These are phyloP conservation scores for Ischnus inquisitorius DNA, from an alignment of 2,888 invertebrate species.

Conservation along the genomic window DNA sequence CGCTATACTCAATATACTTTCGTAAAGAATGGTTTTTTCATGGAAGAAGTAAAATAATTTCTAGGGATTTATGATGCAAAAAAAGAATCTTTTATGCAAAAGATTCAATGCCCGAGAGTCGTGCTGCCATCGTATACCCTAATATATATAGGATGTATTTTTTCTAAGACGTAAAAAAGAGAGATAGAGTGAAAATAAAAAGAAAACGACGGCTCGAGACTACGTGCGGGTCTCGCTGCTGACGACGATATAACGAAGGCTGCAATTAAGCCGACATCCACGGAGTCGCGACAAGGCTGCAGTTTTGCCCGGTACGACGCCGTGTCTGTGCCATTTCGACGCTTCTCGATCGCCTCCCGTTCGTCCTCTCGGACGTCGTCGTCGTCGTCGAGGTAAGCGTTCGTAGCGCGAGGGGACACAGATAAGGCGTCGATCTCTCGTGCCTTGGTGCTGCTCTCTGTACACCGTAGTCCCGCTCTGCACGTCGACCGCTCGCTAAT, in stretches of 20 bases:
- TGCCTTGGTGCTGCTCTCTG: constrained; percentile 6
- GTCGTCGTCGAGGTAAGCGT: constrained; percentile 50
- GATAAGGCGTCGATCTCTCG: constrained; percentile 64
- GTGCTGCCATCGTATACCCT: background rate
- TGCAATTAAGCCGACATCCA: constrained; percentile 66
- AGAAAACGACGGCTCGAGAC: background rate
- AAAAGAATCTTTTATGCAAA: background rate
- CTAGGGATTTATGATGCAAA: no score
- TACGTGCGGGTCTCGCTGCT: constrained; percentile 39
- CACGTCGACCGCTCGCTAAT: constrained; percentile 67
- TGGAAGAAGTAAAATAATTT: no score
- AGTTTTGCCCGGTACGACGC: constrained; percentile 45
- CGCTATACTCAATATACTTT: no score
- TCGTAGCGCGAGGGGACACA: constrained; percentile 57
- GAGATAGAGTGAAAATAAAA: constrained; percentile 2
- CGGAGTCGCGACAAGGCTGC: constrained; percentile 55
- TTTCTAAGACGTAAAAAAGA: constrained; percentile 26
- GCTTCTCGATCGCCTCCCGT: constrained; percentile 32
- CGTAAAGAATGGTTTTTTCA: no score
- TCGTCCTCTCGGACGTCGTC: constrained; percentile 37
- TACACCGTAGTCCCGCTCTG: constrained; percentile 35
- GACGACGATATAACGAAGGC: constrained; percentile 65
- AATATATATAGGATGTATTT: background rate
- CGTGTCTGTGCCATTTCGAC: constrained; percentile 41
- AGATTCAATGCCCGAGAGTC: background rate